Percentiles rank a stretch among this genome's conserved stretches.
Evolutionary conservation across 2,888 invertebrate species (phyloP).

Genomic region (Catocala sponsa): DNA sequence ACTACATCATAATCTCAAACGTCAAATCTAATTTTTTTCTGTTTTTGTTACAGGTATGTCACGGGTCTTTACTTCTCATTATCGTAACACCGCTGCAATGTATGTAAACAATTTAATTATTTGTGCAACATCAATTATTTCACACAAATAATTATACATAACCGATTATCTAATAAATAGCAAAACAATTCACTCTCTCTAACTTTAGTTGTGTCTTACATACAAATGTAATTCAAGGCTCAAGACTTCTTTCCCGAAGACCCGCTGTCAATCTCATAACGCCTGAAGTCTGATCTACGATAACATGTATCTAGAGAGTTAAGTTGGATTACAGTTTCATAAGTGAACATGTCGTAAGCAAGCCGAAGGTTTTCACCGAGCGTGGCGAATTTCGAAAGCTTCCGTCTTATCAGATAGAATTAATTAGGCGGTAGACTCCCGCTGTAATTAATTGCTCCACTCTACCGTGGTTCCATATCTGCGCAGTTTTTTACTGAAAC

Average conservation of each 20-base stretch:
- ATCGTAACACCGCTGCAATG: neutral
- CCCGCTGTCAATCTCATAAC: neutral
- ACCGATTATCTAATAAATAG: too few species aligned
- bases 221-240: too few species aligned
- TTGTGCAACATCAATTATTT: neutral
- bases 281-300: neutral
- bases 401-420: conserved; percentile 66
- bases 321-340: conserved; percentile 33
- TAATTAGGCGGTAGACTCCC: conserved; percentile 59
- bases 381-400: conserved; percentile 65
- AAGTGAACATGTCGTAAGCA: conserved; percentile 50
- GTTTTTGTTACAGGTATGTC: neutral
- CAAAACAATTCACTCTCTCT: too few species aligned
- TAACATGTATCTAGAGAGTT: neutral
- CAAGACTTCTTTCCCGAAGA: too few species aligned
- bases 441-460: conserved; percentile 53
- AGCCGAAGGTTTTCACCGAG: conserved; percentile 58
- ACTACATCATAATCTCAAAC: neutral
- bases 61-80: neutral
- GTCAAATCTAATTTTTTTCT: neutral
- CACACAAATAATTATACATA: too few species aligned
- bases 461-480: conserved; percentile 50
- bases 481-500: conserved; percentile 13
- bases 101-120: conserved; percentile 1
- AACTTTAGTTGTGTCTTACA: too few species aligned